A percentile compares a stretch with the other conserved stretches of the same genome.
These are phyloP conservation scores for Drosophila borealis DNA, from an alignment of 2,888 invertebrate species.

Conservation along the genomic window DNA sequence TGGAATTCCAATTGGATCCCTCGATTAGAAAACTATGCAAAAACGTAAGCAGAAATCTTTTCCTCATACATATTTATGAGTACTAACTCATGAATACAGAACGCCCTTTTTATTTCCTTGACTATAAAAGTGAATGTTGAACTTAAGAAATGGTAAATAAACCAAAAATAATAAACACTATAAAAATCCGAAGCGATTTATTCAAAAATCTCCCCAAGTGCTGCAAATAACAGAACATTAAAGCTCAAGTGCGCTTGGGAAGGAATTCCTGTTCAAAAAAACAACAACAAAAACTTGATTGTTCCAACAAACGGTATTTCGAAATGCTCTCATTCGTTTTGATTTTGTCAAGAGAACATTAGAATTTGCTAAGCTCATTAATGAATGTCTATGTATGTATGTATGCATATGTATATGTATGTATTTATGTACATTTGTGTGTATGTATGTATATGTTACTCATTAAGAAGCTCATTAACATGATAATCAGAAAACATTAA, in stretches of 20 bases:
- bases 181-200: not conserved
- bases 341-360: constrained; percentile 28
- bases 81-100: no score
- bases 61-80: no score
- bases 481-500: constrained; percentile 39
- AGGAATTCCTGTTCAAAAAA: constrained; percentile 6
- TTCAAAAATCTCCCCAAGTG: not conserved
- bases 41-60: no score
- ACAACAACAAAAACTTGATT: not conserved
- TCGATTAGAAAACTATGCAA: no score
- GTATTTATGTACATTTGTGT: not conserved
- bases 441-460: constrained; percentile 12
- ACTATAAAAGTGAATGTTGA: no score
- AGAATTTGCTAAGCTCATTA: constrained; percentile 25
- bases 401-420: not conserved
- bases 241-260: constrained; percentile 1
- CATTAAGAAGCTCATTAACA: constrained; percentile 48
- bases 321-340: constrained; percentile 20
- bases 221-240: not conserved
- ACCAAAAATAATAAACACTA: not conserved
- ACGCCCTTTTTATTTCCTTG: no score
- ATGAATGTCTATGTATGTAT: constrained; percentile 4
- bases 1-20: no score
- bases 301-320: constrained; percentile 18
- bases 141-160: not conserved